Conservation (phyloP, 2,113 vertebrate genomes). For the Tamias sibiricus region DNA sequence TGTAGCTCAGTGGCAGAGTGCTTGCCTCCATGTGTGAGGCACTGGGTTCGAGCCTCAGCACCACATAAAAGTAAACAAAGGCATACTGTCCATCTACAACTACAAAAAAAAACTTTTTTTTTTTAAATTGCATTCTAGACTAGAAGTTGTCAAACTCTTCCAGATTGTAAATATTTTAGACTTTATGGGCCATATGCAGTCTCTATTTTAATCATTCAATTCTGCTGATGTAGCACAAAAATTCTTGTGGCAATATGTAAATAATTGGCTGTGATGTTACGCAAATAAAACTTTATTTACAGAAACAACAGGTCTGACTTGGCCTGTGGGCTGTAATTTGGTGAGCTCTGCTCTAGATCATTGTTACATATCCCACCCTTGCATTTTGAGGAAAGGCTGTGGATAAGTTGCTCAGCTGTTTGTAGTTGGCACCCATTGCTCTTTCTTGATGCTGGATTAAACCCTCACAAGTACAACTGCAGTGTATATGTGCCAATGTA, state of each 20-base stretch:
- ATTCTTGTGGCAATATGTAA: background rate
- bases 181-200: background rate
- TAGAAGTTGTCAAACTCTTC: background rate
- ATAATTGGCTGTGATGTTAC: background rate
- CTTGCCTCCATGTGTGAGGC: no score
- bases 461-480: background rate
- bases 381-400: background rate
- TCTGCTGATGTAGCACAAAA: background rate
- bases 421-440: background rate
- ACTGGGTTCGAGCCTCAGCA: no score
- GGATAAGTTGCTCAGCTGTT: background rate
- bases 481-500: no score
- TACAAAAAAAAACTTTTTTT: no score
- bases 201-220: background rate
- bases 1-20: no score
- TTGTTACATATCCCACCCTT: background rate
- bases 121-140: background rate
- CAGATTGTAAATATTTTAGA: background rate
- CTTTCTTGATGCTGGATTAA: background rate
- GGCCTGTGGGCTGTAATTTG: background rate
- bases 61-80: no score
- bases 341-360: background rate
- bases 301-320: background rate
- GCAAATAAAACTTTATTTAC: background rate
- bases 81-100: no score